A percentile compares a stretch with the other conserved stretches of the same genome.
Conservation (phyloP, 2,888 invertebrate genomes). For the Sceliomorpha sp. region DNA sequence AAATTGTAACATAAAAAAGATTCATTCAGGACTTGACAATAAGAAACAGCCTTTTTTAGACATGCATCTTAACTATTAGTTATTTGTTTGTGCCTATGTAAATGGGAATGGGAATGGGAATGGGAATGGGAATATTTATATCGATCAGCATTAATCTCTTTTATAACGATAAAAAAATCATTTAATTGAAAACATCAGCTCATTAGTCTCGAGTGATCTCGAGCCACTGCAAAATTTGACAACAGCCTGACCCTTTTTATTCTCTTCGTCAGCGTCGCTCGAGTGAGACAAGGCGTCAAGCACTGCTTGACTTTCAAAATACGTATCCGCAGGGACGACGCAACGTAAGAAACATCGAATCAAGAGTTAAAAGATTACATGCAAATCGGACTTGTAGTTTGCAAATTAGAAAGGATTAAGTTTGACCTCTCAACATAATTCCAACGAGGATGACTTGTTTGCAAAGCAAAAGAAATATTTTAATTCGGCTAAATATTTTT, state of each 20-base stretch:
- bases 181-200: conserved; percentile 26
- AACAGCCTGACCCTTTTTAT: conserved; percentile 30
- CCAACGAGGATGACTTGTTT: too few species aligned
- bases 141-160: too few species aligned
- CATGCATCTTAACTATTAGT: too few species aligned
- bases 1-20: too few species aligned
- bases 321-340: conserved; percentile 43
- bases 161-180: too few species aligned
- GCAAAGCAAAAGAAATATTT: too few species aligned
- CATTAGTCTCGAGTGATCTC: conserved; percentile 42
- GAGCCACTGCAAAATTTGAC: conserved; percentile 15
- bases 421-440: conserved; percentile 38
- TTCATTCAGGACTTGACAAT: too few species aligned
- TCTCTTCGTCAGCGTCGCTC: conserved; percentile 35
- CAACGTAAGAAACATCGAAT: conserved; percentile 47
- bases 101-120: too few species aligned
- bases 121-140: too few species aligned
- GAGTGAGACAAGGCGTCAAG: conserved; percentile 43
- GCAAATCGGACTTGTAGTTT: conserved; percentile 52
- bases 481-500: too few species aligned
- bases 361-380: conserved; percentile 49
- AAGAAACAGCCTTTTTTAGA: too few species aligned
- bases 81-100: too few species aligned
- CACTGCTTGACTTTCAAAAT: conserved; percentile 54
- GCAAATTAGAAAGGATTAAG: conserved; percentile 52